Evolutionary conservation across 2,113 vertebrate genomes (phyloP), one percentile per base, ranked within the genome.

Genomic region (Grus americana): DNA sequence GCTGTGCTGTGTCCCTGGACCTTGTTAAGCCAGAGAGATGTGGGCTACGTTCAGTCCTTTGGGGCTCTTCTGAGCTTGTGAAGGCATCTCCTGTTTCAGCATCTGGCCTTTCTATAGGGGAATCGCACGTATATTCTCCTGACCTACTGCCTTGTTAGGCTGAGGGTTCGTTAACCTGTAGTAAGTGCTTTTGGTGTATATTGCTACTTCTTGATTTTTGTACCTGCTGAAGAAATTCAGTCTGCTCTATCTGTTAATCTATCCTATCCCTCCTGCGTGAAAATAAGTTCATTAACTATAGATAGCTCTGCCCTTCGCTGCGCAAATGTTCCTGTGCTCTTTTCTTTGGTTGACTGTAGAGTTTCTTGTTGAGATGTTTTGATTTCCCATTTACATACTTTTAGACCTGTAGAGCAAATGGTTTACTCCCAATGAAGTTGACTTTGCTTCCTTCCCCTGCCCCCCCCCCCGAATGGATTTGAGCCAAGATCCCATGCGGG

Each of bases 61-160:
- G 54, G 73, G 83, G 57, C 29, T 90, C 19, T 86, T 52, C 15
- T 3, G 73, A 85, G 66, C 67, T 67, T 62, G 34, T 63, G 55
- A 34, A 85, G 91, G 27, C 46, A 16, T 92, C 92, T 97, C 89
- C 40, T 34, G 50, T 94, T 94, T 81, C 94, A 87, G 67, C 68
- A 36, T 40, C 75, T 82, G 65, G 34, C 89, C 86, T 75, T 95
- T 42, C 68, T 79, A 22, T 3, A 24, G 75, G 44, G 57, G 50
- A 82, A 75, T 86, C 24, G 7, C 4, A 2, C 26, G 50, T 15
- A 16, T 36, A 19, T 36, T 94, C 91, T 93, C 76, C 82, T 95
- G 90, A 74, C 66, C 46, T 22, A 19, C 49, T 78, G 90, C 74
- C 91, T 93, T n/a, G 18, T 81, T 66, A 61, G 42, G 82, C 79